Percentiles rank a stretch among this genome's conserved stretches.
These are phyloP conservation scores for Trissolcus basalis DNA, from an alignment of 1,140 invertebrate species.

Conservation along the genomic window DNA sequence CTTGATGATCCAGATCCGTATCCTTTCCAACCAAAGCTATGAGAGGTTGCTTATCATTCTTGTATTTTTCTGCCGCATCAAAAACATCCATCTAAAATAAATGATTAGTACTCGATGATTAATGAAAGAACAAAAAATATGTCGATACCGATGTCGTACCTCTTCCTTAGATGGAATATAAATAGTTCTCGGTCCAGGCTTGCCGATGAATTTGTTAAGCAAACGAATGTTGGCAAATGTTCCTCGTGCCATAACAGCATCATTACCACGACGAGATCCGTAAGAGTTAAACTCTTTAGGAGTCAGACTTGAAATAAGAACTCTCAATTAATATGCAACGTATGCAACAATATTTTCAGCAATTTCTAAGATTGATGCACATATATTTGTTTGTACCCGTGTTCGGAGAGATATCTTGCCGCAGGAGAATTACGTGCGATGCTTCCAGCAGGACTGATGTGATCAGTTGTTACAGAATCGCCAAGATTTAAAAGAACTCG, in stretches of 20 bases:
- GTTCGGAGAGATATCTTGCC: slow-evolving; percentile 87
- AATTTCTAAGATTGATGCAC: no score
- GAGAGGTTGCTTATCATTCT: slow-evolving; percentile 81
- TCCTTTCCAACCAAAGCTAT: slow-evolving; percentile 95
- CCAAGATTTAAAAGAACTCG: slow-evolving; percentile 91
- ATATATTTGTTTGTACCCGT: slow-evolving; percentile 80
- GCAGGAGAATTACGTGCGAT: slow-evolving; percentile 96
- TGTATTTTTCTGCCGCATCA: slow-evolving; percentile 94
- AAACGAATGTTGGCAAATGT: slow-evolving; percentile 99
- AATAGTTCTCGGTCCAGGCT: slow-evolving; percentile 90
- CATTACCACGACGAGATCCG: slow-evolving; percentile 96
- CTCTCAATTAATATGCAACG: no score
- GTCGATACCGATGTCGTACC: slow-evolving; percentile 68
- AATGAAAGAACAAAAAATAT: not conserved
- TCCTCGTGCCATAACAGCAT: slow-evolving; percentile 96
- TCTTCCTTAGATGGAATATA: slow-evolving; percentile 92
- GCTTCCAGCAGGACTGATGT: slow-evolving; percentile 98
- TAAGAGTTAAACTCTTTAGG: slow-evolving; percentile 98
- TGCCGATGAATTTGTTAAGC: slow-evolving; percentile 92
- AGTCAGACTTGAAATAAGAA: slow-evolving; percentile 82
- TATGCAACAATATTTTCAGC: no score
- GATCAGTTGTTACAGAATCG: slow-evolving; percentile 98
- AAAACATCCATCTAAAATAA: slow-evolving; percentile 89
- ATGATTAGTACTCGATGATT: no score
- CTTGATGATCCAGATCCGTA: slow-evolving; percentile 97